phyloP scores from a whole-genome alignment of 2,888 invertebrate genomes.

The Orthonevra nobilis region DNA sequence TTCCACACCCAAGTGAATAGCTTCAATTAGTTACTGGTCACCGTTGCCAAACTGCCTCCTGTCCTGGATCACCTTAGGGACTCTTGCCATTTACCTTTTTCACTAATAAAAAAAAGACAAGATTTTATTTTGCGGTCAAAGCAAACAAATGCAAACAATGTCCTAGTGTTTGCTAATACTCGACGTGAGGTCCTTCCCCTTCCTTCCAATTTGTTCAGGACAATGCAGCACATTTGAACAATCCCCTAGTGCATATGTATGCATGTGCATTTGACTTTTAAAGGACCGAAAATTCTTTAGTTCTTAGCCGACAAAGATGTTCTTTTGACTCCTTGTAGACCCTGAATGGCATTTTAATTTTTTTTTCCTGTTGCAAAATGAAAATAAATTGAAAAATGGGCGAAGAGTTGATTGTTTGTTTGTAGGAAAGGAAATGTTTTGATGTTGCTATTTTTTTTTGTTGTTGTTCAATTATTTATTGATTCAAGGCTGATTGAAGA shows the following conservation, averaged over 20 bases:
- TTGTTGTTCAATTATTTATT: constrained; percentile 38
- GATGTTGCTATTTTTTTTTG: constrained; percentile 10
- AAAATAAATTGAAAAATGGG: background rate
- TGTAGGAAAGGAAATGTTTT: constrained; percentile 49
- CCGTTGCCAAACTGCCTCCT: constrained; percentile 15
- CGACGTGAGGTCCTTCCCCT: constrained; percentile 67
- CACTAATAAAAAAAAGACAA: constrained; percentile 24
- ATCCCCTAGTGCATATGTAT: constrained; percentile 1
- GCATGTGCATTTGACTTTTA: constrained; percentile 47
- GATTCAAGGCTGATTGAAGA: constrained; percentile 49
- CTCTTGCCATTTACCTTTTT: constrained; percentile 24
- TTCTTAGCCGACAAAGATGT: constrained; percentile 62
- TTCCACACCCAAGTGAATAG: constrained; percentile 66
- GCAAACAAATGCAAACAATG: constrained; percentile 65
- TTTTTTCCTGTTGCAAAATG: constrained; percentile 19
- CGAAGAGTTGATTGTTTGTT: background rate
- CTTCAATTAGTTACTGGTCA: constrained; percentile 68
- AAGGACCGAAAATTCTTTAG: constrained; percentile 37
- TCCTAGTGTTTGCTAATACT: constrained; percentile 65
- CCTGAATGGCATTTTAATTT: constrained; percentile 28
- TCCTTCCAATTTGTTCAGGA: constrained; percentile 33
- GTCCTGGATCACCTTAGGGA: constrained; percentile 41
- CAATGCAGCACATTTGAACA: constrained; percentile 42
- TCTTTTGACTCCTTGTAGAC: constrained; percentile 49
- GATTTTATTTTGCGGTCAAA: constrained; percentile 65